phyloP scores from a whole-genome alignment of 1,140 invertebrate species.

The Diabrotica undecimpunctata region DNA sequence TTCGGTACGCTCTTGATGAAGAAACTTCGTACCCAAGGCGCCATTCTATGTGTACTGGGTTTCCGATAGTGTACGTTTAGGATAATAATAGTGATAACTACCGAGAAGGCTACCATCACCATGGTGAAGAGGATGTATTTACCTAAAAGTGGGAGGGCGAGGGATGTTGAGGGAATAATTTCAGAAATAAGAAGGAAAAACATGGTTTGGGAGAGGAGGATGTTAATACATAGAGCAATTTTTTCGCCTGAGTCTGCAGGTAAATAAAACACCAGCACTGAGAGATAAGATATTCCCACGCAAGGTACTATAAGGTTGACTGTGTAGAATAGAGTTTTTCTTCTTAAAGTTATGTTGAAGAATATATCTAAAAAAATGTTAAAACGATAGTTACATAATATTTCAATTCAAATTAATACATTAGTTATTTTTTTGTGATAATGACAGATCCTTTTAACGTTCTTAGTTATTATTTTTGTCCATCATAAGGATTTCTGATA shows the following conservation, averaged over 20 bases:
- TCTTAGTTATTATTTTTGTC: too few relatives aligned
- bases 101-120: slow-evolving; percentile 93
- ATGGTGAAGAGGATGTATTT: slow-evolving; percentile 99
- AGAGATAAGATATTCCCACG: slow-evolving; percentile 88
- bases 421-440: neutral
- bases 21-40: slow-evolving; percentile 82
- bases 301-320: slow-evolving; percentile 94
- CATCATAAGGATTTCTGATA: too few relatives aligned
- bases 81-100: slow-evolving; percentile 95
- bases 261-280: slow-evolving; percentile 93
- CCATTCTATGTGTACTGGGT: slow-evolving; percentile 96
- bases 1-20: slow-evolving; percentile 85
- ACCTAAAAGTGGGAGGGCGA: slow-evolving; percentile 92
- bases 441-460: neutral
- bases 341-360: slow-evolving; percentile 93
- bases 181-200: slow-evolving; percentile 97
- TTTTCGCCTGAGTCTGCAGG: slow-evolving; percentile 99
- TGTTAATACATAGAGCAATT: slow-evolving; percentile 96
- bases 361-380: slow-evolving; percentile 75
- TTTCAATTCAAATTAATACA: neutral
- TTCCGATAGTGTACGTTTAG: slow-evolving; percentile 99
- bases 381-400: neutral
- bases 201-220: slow-evolving; percentile 97
- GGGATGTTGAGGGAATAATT: slow-evolving; percentile 97
- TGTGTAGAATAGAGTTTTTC: slow-evolving; percentile 94